Conservation (phyloP, 2,113 vertebrate species). For the Paratilapia polleni region DNA sequence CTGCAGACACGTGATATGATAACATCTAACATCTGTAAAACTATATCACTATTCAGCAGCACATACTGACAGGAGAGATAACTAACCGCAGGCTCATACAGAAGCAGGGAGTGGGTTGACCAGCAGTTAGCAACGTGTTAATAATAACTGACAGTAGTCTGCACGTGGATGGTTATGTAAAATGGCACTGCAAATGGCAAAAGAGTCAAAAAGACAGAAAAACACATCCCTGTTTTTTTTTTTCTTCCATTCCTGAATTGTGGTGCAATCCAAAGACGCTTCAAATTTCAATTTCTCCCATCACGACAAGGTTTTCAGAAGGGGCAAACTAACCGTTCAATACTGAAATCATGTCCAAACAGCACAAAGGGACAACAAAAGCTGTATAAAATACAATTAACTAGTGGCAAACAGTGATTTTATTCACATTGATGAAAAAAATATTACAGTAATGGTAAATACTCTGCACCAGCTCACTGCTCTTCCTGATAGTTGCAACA, state of each 20-base stretch:
- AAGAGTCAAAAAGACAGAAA: neutral
- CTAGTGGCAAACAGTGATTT: neutral
- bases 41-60: slow-evolving; percentile 22
- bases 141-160: slow-evolving; percentile 33
- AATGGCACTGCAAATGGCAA: neutral
- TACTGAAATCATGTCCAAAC: slow-evolving; percentile 7
- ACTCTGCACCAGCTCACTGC: neutral
- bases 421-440: neutral
- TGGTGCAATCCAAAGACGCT: neutral
- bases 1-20: slow-evolving; percentile 2
- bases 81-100: neutral
- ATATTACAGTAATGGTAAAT: slow-evolving; percentile 16
- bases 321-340: neutral
- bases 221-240: neutral
- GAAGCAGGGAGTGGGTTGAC: slow-evolving; percentile 24
- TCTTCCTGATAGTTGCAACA: neutral
- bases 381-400: neutral
- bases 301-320: neutral
- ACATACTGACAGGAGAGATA: slow-evolving; percentile 9
- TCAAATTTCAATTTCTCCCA: neutral
- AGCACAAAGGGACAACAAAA: neutral
- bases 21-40: slow-evolving; percentile 6
- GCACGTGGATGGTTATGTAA: neutral
- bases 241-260: neutral
- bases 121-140: slow-evolving; percentile 4